Conservation (phyloP, 2,888 invertebrate genomes). For the Agrotis puta region DNA sequence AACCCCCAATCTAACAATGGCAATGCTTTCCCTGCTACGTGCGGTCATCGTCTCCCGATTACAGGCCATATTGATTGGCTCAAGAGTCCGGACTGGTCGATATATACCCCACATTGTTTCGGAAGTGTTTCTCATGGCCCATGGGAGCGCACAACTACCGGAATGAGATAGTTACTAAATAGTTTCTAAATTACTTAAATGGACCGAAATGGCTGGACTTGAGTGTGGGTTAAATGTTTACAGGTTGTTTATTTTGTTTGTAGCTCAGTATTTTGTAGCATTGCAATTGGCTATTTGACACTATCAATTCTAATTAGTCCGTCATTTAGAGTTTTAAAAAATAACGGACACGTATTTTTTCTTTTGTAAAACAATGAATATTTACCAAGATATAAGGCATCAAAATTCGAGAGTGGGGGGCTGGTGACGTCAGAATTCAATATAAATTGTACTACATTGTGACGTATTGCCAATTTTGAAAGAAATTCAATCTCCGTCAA, state of each 20-base stretch:
- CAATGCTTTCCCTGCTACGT: background rate
- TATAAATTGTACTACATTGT: no score
- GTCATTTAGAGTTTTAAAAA: no score
- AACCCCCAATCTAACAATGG: no score
- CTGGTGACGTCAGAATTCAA: no score
- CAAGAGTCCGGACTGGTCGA: background rate
- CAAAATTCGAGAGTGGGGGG: no score
- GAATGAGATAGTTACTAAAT: slow-evolving; percentile 19
- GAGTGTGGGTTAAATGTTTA: background rate
- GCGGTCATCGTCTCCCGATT: slow-evolving; percentile 25
- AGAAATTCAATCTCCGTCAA: no score
- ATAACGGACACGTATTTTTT: no score
- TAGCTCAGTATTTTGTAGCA: background rate
- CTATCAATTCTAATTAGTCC: no score
- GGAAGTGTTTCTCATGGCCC: slow-evolving; percentile 41
- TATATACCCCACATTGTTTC: slow-evolving; percentile 32
- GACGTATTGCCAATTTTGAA: no score
- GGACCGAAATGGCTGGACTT: slow-evolving; percentile 15
- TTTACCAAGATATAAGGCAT: no score
- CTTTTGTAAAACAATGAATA: no score
- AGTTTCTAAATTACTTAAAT: slow-evolving; percentile 40
- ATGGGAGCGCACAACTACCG: slow-evolving; percentile 27
- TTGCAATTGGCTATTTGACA: no score
- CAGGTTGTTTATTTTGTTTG: background rate
- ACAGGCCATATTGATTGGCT: slow-evolving; percentile 54